A percentile compares a stretch with the other conserved stretches of the same genome.
Evolutionary conservation across 2,888 invertebrate genomes (phyloP).

Genomic region (Dichetophora obliterata): DNA sequence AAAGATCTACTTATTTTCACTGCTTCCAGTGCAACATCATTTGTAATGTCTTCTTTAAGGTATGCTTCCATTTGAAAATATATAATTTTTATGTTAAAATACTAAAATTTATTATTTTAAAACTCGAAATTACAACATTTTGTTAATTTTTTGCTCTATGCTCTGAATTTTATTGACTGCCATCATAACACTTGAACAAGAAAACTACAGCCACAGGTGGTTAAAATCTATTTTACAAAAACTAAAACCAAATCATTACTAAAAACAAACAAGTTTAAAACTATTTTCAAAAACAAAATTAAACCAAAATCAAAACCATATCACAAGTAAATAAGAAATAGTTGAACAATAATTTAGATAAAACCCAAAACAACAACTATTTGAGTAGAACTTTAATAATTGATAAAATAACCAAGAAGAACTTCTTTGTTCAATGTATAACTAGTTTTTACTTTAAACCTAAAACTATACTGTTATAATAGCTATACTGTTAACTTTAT

Average conservation of each 20-base stretch:
- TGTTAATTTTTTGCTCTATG: neutral
- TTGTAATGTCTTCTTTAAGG: constrained; percentile 7
- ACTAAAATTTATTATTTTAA: neutral
- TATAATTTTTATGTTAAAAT: neutral
- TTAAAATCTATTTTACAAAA: neutral
- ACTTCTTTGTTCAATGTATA: neutral
- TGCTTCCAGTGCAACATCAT: constrained; percentile 4
- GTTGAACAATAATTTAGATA: neutral
- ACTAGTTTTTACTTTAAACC: neutral
- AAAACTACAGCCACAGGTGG: constrained; percentile 33
- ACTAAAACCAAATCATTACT: neutral
- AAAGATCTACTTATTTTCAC: constrained; percentile 4
- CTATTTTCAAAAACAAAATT: constrained; percentile 36
- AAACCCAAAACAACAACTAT: neutral
- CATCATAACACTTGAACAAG: neutral
- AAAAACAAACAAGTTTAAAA: constrained; percentile 19
- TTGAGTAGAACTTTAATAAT: neutral
- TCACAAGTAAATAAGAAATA: constrained; percentile 29
- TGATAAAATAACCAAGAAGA: neutral
- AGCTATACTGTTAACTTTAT: neutral
- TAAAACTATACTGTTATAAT: too few relatives aligned
- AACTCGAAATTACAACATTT: neutral
- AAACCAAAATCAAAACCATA: constrained; percentile 30
- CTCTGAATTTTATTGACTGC: constrained; percentile 24
- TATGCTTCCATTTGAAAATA: neutral